These are phyloP conservation scores for Coregonus ussuriensis DNA, from an alignment of 2,797 vertebrate species.

Conservation along the genomic window DNA sequence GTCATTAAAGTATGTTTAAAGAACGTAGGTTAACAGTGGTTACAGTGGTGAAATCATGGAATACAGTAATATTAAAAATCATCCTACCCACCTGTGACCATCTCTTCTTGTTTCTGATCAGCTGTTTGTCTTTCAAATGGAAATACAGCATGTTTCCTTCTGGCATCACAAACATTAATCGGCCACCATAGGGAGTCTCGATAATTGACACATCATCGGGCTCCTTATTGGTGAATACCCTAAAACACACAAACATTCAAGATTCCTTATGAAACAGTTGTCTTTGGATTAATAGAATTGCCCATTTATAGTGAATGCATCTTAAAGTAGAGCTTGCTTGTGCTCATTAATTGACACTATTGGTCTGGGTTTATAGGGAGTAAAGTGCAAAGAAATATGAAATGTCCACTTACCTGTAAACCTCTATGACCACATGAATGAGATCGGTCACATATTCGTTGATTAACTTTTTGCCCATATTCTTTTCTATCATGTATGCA, in stretches of 20 bases:
- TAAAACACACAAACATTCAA: constrained; percentile 35
- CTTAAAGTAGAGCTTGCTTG: background rate
- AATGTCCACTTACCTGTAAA: constrained; percentile 48
- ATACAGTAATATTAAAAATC: background rate
- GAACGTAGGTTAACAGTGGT: background rate
- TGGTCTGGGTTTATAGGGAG: too few species aligned
- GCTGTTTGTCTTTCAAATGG: constrained; percentile 79
- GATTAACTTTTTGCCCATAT: constrained; percentile 59
- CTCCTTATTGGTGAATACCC: constrained; percentile 82
- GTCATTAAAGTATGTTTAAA: background rate
- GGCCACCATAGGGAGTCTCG: constrained; percentile 79
- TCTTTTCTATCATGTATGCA: constrained; percentile 68
- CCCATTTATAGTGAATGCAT: too few species aligned
- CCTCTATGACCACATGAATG: constrained; percentile 72
- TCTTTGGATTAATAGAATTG: too few species aligned
- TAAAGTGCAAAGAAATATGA: background rate
- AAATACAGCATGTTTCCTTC: constrained; percentile 80
- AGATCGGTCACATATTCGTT: constrained; percentile 76
- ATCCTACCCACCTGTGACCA: constrained; percentile 79
- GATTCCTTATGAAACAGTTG: too few species aligned
- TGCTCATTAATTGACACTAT: background rate
- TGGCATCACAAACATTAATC: constrained; percentile 76
- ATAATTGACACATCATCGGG: constrained; percentile 79
- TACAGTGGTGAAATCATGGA: background rate
- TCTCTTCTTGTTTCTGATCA: constrained; percentile 82